Percentiles rank a stretch among this genome's conserved stretches.
phyloP scores from a whole-genome alignment of 2,113 vertebrate genomes.

The Gallinago media region DNA sequence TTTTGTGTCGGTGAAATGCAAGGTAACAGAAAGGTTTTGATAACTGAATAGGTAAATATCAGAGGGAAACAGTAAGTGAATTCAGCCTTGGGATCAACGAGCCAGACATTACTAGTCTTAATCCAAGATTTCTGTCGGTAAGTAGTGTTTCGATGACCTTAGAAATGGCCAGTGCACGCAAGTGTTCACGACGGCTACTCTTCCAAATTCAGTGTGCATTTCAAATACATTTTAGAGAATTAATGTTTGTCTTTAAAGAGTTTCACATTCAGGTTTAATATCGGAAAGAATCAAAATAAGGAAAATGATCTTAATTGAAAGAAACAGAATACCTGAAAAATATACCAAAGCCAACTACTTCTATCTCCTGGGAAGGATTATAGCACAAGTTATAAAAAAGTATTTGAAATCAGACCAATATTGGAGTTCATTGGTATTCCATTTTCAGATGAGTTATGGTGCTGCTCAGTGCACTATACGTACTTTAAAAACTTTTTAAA shows the following conservation, averaged over 20 bases:
- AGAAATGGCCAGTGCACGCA: not conserved
- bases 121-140: not conserved
- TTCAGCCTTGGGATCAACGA: not conserved
- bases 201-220: not conserved
- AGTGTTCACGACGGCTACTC: conserved; percentile 4
- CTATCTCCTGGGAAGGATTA: not conserved
- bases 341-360: not conserved
- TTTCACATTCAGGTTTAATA: not conserved
- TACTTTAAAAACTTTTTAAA: not conserved
- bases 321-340: not conserved
- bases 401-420: not conserved
- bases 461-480: not conserved
- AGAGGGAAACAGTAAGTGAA: not conserved
- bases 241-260: not conserved
- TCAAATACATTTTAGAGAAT: conserved; percentile 36
- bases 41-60: not conserved
- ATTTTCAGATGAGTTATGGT: not conserved
- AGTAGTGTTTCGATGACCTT: not conserved
- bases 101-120: not conserved
- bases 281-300: not conserved
- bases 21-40: conserved; percentile 13
- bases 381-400: not conserved
- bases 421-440: not conserved
- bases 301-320: not conserved
- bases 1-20: conserved; percentile 45